These are phyloP conservation scores for Tetramorium parvispinum DNA, from an alignment of 1,140 invertebrate species.

Conservation along the genomic window DNA sequence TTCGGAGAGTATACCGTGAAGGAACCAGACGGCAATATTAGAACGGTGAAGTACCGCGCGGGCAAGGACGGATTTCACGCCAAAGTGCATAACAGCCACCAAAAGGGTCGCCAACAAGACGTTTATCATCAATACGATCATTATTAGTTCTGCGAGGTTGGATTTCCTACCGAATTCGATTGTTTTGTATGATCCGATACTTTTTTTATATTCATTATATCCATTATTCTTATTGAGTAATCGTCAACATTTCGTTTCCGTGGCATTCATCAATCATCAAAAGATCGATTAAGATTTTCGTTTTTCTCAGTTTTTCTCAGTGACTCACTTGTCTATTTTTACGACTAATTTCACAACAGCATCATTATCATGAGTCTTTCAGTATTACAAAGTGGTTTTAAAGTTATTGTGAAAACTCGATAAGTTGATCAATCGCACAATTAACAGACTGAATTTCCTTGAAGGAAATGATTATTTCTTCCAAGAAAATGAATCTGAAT, in stretches of 20 bases:
- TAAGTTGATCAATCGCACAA: constrained; percentile 21
- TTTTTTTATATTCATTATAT: constrained; percentile 5
- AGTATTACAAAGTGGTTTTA: constrained; percentile 25
- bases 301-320: not conserved
- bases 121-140: constrained; percentile 27
- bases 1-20: constrained; percentile 91
- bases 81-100: constrained; percentile 89
- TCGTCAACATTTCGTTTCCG: constrained; percentile 15
- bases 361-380: constrained; percentile 24
- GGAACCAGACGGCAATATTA: constrained; percentile 82
- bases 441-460: constrained; percentile 9
- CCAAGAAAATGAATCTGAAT: constrained; percentile 3
- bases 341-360: constrained; percentile 23
- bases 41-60: constrained; percentile 82
- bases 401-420: not conserved
- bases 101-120: constrained; percentile 75
- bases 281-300: constrained; percentile 9
- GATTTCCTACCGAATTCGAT: constrained; percentile 6
- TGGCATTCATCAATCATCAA: constrained; percentile 25
- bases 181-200: not conserved
- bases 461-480: constrained; percentile 32
- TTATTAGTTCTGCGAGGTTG: not conserved
- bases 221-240: constrained; percentile 40
- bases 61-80: constrained; percentile 85
- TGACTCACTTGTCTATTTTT: constrained; percentile 13